Evolutionary conservation across 2,888 invertebrate genomes (phyloP).

Genomic region (Pemphredon lugubris): DNA sequence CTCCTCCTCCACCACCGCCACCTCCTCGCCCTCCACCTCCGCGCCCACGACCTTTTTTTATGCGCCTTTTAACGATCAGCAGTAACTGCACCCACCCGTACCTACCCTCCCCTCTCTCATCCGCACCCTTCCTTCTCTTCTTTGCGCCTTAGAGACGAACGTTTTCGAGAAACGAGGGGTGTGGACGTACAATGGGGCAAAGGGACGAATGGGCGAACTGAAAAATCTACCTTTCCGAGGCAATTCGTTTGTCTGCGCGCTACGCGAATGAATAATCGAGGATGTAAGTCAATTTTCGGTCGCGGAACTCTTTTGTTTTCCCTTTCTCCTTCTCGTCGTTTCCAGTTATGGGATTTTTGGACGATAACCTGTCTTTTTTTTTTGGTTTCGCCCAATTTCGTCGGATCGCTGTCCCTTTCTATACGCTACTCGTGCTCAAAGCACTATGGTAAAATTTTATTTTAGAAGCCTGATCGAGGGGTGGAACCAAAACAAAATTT

Average conservation of each 20-base stretch:
- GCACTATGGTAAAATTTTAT: too few species aligned
- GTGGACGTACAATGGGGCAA: conserved; percentile 28
- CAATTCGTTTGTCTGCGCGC: conserved; percentile 21
- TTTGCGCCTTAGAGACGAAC: conserved; percentile 40
- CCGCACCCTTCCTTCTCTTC: conserved; percentile 17
- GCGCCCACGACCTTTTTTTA: too few species aligned
- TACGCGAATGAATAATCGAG: not conserved
- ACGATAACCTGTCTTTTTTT: too few species aligned
- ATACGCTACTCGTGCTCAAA: too few species aligned
- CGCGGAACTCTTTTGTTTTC: not conserved
- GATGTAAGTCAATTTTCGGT: conserved; percentile 3
- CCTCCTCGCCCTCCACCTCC: too few species aligned
- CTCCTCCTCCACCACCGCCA: too few species aligned
- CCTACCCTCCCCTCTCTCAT: conserved; percentile 18
- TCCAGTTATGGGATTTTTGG: too few species aligned
- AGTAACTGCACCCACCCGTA: conserved; percentile 63
- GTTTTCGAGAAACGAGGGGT: conserved; percentile 40
- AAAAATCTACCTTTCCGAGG: conserved; percentile 20
- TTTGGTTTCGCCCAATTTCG: too few species aligned
- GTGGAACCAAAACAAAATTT: too few species aligned
- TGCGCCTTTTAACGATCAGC: conserved; percentile 70
- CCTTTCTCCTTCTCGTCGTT: too few species aligned
- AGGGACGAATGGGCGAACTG: not conserved
- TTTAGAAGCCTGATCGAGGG: too few species aligned
- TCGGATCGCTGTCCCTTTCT: too few species aligned